Conservation (phyloP, 2,888 invertebrate species). For the Vandiemenella viatica region DNA sequence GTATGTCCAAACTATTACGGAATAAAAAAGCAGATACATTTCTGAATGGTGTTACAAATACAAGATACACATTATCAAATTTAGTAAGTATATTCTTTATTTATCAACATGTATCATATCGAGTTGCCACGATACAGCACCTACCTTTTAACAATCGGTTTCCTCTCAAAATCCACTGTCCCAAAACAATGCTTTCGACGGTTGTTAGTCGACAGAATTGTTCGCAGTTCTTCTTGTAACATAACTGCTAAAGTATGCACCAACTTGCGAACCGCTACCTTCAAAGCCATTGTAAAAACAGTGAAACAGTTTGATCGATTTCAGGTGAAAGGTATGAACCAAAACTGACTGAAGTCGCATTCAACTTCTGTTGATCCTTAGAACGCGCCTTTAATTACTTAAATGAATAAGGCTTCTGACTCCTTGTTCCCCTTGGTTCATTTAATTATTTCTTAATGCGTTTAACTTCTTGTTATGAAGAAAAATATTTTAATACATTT, state of each 20-base stretch:
- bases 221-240: constrained; percentile 3
- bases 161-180: not conserved
- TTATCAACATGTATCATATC: no score
- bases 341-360: not conserved
- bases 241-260: not conserved
- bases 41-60: no score
- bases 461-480: no score
- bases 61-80: not conserved
- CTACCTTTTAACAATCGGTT: no score
- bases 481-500: no score
- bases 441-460: no score
- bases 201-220: not conserved
- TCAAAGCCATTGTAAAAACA: no score
- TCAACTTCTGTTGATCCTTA: not conserved
- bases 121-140: no score
- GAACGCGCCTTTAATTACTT: no score
- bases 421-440: no score
- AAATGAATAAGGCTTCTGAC: no score
- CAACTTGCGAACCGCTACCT: not conserved
- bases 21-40: not conserved
- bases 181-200: not conserved
- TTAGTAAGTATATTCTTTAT: no score
- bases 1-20: not conserved
- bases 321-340: not conserved
- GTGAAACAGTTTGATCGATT: not conserved